Percentiles rank a stretch among this genome's conserved stretches.
Evolutionary conservation across 2,797 vertebrate genomes (phyloP).

Genomic region (Malurus splendens): DNA sequence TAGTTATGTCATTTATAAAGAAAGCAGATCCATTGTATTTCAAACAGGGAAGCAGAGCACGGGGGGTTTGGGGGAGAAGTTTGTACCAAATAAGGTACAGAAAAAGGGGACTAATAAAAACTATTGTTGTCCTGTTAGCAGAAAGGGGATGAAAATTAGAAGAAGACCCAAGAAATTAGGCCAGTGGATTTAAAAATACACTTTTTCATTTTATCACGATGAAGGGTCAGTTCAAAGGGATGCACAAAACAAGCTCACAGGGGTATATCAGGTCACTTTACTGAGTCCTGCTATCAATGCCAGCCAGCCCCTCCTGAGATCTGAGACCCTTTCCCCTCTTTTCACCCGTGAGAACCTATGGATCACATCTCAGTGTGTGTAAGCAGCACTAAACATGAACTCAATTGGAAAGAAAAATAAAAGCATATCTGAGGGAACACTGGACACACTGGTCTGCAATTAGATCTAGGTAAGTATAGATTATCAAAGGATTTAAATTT

Average conservation of each 20-base stretch:
- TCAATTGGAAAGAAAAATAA: background rate
- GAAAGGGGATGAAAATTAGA: background rate
- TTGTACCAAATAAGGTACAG: background rate
- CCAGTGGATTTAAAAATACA: background rate
- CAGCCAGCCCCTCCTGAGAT: background rate
- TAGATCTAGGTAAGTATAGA: background rate
- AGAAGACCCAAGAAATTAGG: background rate
- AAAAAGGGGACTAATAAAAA: background rate
- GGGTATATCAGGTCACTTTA: background rate
- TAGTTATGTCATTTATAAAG: conserved; percentile 21
- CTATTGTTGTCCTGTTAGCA: background rate
- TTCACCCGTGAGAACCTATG: background rate
- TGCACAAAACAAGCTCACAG: background rate
- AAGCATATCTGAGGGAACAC: background rate
- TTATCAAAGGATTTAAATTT: background rate
- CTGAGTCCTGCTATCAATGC: background rate
- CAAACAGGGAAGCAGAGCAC: background rate
- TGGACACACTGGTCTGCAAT: background rate
- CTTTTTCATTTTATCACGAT: background rate
- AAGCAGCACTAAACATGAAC: background rate
- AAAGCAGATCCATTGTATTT: background rate
- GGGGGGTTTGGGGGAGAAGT: background rate
- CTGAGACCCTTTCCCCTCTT: background rate
- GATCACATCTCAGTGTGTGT: background rate
- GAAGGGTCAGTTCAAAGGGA: background rate